These are phyloP conservation scores for Parasteatoda lunata DNA, from an alignment of 2,888 invertebrate species.

Conservation along the genomic window DNA sequence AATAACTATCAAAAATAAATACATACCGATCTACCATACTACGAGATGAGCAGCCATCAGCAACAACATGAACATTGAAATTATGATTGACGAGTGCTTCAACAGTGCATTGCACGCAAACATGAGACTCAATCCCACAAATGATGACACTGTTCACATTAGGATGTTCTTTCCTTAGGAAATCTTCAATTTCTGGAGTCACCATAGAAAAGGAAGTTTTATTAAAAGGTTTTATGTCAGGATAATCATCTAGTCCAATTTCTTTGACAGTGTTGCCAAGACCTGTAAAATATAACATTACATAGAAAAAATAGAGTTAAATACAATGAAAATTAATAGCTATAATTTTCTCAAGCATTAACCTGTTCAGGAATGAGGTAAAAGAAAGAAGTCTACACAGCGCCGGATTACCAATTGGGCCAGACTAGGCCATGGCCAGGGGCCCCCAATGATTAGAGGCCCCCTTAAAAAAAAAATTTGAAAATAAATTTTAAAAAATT, in stretches of 20 bases:
- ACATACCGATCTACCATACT: constrained; percentile 75
- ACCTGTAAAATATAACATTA: constrained; percentile 71
- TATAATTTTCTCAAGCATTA: no score
- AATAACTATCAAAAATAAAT: background rate
- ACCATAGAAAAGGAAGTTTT: constrained; percentile 79
- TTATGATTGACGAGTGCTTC: constrained; percentile 76
- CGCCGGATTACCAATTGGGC: no score
- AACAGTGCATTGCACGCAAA: constrained; percentile 79
- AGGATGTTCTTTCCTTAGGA: constrained; percentile 72
- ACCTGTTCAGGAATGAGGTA: no score
- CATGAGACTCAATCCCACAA: constrained; percentile 78
- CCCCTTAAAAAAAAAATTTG: no score
- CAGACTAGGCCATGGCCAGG: no score
- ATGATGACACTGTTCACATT: constrained; percentile 72
- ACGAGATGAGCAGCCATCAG: constrained; percentile 78
- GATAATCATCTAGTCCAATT: constrained; percentile 75
- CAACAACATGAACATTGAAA: constrained; percentile 78
- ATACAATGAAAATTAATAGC: no score
- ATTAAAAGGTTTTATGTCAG: constrained; percentile 74
- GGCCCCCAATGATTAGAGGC: no score
- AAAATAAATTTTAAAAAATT: no score
- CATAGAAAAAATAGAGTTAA: no score
- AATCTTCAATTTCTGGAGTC: constrained; percentile 75
- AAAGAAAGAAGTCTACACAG: no score
- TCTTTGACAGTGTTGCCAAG: constrained; percentile 78